Evolutionary conservation across 1,140 invertebrate genomes (phyloP).

Genomic region (Nebria ingens): DNA sequence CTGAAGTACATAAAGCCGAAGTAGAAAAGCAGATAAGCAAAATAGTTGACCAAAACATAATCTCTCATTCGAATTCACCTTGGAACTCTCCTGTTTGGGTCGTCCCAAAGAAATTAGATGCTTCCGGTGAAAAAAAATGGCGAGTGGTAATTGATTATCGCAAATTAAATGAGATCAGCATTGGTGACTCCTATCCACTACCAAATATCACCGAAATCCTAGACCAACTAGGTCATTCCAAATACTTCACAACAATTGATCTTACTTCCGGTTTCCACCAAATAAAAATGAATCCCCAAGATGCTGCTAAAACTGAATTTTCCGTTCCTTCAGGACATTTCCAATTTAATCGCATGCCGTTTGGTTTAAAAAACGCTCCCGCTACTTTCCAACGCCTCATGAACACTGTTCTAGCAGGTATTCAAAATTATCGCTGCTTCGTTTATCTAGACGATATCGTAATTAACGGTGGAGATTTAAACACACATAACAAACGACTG

Average conservation of each 20-base stretch:
- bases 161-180: conserved; percentile 12
- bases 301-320: conserved; percentile 36
- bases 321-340: conserved; percentile 27
- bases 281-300: conserved; percentile 30
- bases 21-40: conserved; percentile 27
- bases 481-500: conserved; percentile 11
- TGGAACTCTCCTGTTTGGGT: conserved; percentile 6
- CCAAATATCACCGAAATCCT: conserved; percentile 39
- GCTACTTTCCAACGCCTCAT: no score
- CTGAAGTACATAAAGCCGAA: conserved; percentile 28
- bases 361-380: conserved; percentile 26
- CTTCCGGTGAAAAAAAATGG: conserved; percentile 2
- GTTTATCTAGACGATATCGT: no score
- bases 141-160: not conserved
- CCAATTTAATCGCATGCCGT: conserved; percentile 26
- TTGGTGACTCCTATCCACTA: conserved; percentile 34
- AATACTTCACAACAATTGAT: conserved; percentile 37
- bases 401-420: conserved; percentile 15
- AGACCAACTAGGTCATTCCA: conserved; percentile 29
- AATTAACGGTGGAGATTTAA: conserved; percentile 15
- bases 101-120: no score
- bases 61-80: not conserved
- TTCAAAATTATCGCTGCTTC: conserved; percentile 4
- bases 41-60: conserved; percentile 20
- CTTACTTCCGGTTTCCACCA: conserved; percentile 40